Base-by-base conservation (phyloP, 2,888 invertebrate genomes). In the Cosmopolites sordidus region DNA sequence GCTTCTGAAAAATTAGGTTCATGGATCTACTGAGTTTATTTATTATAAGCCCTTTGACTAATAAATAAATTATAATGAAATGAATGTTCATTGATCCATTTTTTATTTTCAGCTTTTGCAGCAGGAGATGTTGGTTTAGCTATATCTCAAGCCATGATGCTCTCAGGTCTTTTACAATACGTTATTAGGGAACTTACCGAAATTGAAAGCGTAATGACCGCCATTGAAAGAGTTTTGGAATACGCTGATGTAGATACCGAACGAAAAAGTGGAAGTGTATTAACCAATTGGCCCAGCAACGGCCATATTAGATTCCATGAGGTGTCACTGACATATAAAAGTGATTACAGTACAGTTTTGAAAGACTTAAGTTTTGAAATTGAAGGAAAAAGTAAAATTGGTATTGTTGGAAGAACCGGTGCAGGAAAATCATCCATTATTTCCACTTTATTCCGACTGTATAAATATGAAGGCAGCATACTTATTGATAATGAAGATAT, bases 181-280 rank as follows among this genome's bases (percentile, higher is more conserved):
- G 92, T 92, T 14, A 90, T 95, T 83, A 60, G 70, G 16, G 72
- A 73, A 57, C 69, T 69, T 62, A 69, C 69, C 8, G 73, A 74
- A 58, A 51, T 74, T 27, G 74, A 74, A 69, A 92, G 90, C 67
- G 87, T 86, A 62, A 89, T 92, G 90, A 92, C 90, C 2, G 86
- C 90, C 11, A 94, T 97, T 0, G 96, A 97, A 74, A 82, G 94
- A 72, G 81, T 89, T 14, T 62, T 89, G 3, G 92, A 93, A 66
- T 95, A 93, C 68, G 81, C 84, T 0, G 80, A 83, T 29, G 70
- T 92, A 2, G 80, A 83, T 1, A 61, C 80, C 0, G 88, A 88
- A 62, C 42, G 59, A n/a, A 51, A 46, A 6, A 15, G 41, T 8
- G 58, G 56, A n/a, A 52, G 60, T 12, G 47, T 42, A 43, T 40